Percentiles rank a stretch among this genome's conserved stretches.
Evolutionary conservation across 2,797 vertebrate species (phyloP).

Genomic region (Pseudochirops cupreus): DNA sequence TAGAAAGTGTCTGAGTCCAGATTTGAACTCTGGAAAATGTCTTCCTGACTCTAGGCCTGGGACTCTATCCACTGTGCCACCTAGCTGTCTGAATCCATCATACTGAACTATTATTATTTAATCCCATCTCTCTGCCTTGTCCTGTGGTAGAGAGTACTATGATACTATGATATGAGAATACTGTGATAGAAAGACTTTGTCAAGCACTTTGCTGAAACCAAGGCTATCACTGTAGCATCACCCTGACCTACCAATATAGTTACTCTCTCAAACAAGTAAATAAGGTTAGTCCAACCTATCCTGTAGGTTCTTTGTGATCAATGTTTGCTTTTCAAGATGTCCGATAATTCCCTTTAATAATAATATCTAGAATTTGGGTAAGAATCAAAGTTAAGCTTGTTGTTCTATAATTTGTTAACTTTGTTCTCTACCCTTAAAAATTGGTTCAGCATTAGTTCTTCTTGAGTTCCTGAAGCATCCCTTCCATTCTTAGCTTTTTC

Average conservation of each 20-base stretch:
- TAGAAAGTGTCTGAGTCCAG: neutral
- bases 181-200: neutral
- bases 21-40: neutral
- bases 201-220: neutral
- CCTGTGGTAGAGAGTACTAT: too few species aligned
- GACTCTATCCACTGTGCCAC: neutral
- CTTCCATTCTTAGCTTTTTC: neutral
- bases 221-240: neutral
- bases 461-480: neutral
- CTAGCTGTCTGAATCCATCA: neutral
- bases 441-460: neutral
- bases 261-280: neutral
- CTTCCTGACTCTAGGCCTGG: too few species aligned
- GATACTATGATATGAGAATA: too few species aligned
- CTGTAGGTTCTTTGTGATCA: neutral
- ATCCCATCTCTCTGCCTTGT: too few species aligned
- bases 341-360: too few species aligned
- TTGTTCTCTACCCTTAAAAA: neutral
- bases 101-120: neutral
- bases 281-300: neutral
- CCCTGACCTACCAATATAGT: neutral
- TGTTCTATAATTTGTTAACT: neutral
- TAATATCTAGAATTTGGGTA: neutral
- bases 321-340: too few species aligned
- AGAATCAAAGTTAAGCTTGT: neutral